Conservation (phyloP, 2,797 vertebrate genomes). For the Hydrocynus forskahlii region DNA sequence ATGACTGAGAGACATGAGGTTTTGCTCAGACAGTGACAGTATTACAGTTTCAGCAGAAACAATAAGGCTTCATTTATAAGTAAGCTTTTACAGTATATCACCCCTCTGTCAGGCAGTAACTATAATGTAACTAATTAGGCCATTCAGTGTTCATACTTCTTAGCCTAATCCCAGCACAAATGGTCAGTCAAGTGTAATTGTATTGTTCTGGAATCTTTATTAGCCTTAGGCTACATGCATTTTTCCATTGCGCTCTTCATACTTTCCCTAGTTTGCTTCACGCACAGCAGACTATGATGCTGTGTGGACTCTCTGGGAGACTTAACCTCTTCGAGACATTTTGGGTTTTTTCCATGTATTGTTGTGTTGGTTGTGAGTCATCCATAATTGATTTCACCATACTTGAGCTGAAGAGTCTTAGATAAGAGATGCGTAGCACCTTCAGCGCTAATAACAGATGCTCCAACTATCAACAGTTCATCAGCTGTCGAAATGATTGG, state of each 20-base stretch:
- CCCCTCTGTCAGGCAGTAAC: not conserved
- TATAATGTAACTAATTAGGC: conserved; percentile 15
- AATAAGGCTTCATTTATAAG: not conserved
- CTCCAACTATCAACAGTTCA: not conserved
- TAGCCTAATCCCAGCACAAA: conserved; percentile 27
- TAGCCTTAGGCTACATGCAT: not conserved
- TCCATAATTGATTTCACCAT: conserved; percentile 29
- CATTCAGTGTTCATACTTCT: conserved; percentile 23
- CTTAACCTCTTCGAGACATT: not conserved
- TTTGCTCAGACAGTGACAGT: no score
- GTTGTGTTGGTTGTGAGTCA: conserved; percentile 18
- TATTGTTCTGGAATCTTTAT: conserved; percentile 15
- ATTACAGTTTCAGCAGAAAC: not conserved
- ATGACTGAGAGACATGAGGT: no score
- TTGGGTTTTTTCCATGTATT: not conserved
- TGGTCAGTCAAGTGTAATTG: not conserved
- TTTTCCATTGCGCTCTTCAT: not conserved
- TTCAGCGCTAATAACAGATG: conserved; percentile 26
- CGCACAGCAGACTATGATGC: not conserved
- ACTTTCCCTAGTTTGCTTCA: not conserved
- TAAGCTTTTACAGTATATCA: not conserved
- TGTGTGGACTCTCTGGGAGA: not conserved
- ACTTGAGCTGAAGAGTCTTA: conserved; percentile 31
- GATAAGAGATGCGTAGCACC: conserved; percentile 12
- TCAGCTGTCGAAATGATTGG: not conserved